A percentile compares a stretch with the other conserved stretches of the same genome.
Evolutionary conservation across 1,140 invertebrate species (phyloP).

Genomic region (Dendroctonus valens): DNA sequence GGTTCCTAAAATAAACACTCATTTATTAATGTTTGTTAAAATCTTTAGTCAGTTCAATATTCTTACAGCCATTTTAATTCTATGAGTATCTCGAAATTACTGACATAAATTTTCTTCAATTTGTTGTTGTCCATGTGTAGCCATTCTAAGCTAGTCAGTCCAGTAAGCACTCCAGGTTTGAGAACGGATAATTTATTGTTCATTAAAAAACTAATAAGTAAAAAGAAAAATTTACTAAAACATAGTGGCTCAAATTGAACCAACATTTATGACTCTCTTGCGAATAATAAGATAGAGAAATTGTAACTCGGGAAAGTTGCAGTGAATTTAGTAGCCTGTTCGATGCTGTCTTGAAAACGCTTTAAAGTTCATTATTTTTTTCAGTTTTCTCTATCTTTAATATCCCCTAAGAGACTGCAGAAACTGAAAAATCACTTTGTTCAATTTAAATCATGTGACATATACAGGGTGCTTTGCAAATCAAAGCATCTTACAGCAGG

Average conservation of each 20-base stretch:
- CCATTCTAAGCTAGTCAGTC: slow-evolving; percentile 22
- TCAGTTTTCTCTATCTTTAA: no score
- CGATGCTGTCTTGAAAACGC: no score
- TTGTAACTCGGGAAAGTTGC: no score
- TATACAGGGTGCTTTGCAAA: no score
- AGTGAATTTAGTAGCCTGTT: no score
- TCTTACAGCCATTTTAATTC: slow-evolving; percentile 22
- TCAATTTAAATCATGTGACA: no score
- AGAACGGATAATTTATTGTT: slow-evolving; percentile 19
- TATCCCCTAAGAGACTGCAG: no score
- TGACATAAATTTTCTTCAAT: slow-evolving; percentile 13
- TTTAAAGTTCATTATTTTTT: no score
- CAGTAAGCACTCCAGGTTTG: slow-evolving; percentile 2
- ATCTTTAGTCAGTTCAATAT: neutral
- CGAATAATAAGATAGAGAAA: no score
- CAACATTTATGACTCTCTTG: neutral
- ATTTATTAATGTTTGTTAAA: neutral
- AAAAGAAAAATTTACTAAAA: neutral
- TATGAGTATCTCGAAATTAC: slow-evolving; percentile 7
- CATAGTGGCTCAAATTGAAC: neutral
- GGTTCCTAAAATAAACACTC: slow-evolving; percentile 40
- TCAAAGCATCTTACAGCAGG: no score
- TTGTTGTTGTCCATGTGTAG: slow-evolving; percentile 24
- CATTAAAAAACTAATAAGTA: slow-evolving; percentile 17
- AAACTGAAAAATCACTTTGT: no score